Evolutionary conservation across 2,113 vertebrate genomes (phyloP).

Genomic region (Lagenorhynchus albirostris): DNA sequence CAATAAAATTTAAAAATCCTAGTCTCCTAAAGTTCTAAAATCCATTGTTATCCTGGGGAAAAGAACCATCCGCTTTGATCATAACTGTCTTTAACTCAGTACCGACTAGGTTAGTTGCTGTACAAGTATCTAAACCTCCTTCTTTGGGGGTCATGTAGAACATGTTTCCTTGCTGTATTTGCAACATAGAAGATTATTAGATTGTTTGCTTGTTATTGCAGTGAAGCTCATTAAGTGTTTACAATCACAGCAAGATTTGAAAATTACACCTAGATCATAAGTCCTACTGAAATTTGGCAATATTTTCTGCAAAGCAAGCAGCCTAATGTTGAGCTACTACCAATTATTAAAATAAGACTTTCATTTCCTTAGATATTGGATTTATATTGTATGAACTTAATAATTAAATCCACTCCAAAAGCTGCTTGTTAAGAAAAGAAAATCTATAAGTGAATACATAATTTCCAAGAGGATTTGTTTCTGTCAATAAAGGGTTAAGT

Average conservation of each 20-base stretch:
- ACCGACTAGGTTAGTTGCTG: slow-evolving; percentile 92
- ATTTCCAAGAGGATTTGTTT: slow-evolving; percentile 26
- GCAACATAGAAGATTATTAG: background rate
- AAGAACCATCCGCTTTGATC: slow-evolving; percentile 90
- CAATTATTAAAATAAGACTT: slow-evolving; percentile 49
- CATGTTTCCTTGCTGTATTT: background rate
- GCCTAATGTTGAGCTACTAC: background rate
- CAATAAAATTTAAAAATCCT: slow-evolving; percentile 23
- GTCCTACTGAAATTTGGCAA: background rate
- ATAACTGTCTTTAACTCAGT: slow-evolving; percentile 92
- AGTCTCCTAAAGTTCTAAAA: slow-evolving; percentile 83
- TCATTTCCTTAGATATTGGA: slow-evolving; percentile 1
- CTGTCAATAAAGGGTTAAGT: background rate
- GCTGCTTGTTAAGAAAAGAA: slow-evolving; percentile 37
- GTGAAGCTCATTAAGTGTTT: background rate
- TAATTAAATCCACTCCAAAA: slow-evolving; percentile 30
- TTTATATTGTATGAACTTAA: slow-evolving; percentile 44
- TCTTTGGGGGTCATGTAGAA: slow-evolving; percentile 84
- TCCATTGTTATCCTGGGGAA: slow-evolving; percentile 83
- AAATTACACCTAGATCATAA: background rate
- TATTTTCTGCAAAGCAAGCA: slow-evolving; percentile 15
- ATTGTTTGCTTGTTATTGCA: background rate
- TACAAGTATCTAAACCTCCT: slow-evolving; percentile 92
- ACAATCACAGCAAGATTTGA: slow-evolving; percentile 11
- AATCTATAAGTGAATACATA: slow-evolving; percentile 23